These are phyloP conservation scores for Pseudochromis fuscus DNA, from an alignment of 2,797 vertebrate genomes.

Conservation along the genomic window DNA sequence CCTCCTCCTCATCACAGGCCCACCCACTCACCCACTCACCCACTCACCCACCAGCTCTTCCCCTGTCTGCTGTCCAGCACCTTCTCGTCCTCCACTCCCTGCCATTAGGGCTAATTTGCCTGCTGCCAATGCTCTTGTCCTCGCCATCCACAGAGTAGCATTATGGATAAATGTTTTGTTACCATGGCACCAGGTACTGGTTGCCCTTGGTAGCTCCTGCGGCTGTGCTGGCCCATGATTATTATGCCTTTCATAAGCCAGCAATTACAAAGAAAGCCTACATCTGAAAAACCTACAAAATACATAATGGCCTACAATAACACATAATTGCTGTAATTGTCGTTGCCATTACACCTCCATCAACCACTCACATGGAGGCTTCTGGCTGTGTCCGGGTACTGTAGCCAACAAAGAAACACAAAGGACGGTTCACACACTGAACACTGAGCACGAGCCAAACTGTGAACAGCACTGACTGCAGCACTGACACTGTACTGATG, in stretches of 20 bases:
- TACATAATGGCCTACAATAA: constrained; percentile 83
- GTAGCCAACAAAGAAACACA: constrained; percentile 55
- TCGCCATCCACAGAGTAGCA: constrained; percentile 69
- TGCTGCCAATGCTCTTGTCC: constrained; percentile 79
- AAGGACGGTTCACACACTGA: constrained; percentile 40
- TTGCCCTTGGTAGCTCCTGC: constrained; percentile 68
- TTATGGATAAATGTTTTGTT: constrained; percentile 85
- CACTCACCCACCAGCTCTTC: constrained; percentile 51
- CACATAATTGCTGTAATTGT: constrained; percentile 82
- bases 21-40: constrained; percentile 54
- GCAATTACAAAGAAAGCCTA: constrained; percentile 81
- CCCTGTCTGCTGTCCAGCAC: constrained; percentile 55
- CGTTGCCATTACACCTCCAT: constrained; percentile 73
- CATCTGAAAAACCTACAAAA: constrained; percentile 80
- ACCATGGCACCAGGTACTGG: constrained; percentile 76
- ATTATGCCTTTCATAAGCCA: constrained; percentile 79
- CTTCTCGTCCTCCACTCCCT: constrained; percentile 62
- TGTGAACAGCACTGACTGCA: too few relatives aligned
- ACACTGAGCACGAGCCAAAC: constrained; percentile 14
- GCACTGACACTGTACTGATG: too few relatives aligned
- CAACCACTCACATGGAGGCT: constrained; percentile 57
- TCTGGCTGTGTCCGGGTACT: constrained; percentile 47
- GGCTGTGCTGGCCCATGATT: constrained; percentile 66
- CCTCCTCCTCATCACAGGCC: constrained; percentile 22
- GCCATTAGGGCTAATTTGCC: constrained; percentile 82